phyloP scores from a whole-genome alignment of 2,888 invertebrate genomes.

The Amorpha juglandis region DNA sequence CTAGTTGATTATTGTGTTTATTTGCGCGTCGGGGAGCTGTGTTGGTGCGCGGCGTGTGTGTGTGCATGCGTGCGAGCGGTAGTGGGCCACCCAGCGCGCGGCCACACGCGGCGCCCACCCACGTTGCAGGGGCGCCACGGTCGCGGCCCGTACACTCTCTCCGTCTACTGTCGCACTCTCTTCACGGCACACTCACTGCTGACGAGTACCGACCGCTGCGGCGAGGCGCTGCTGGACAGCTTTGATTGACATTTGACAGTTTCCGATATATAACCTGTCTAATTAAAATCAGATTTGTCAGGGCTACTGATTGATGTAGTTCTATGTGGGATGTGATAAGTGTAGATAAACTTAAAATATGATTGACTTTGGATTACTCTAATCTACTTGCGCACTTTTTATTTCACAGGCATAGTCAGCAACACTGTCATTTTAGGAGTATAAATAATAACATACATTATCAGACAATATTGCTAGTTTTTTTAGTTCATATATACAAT shows the following conservation, averaged over 20 bases:
- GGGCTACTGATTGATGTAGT: slow-evolving; percentile 35
- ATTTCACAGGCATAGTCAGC: neutral
- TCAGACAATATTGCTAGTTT: neutral
- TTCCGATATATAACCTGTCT: slow-evolving; percentile 36
- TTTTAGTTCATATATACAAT: neutral
- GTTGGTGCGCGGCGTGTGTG: slow-evolving; percentile 57
- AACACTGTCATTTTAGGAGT: neutral
- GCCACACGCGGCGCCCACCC: slow-evolving; percentile 83
- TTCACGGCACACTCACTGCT: slow-evolving; percentile 40
- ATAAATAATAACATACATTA: neutral
- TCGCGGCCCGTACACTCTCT: slow-evolving; percentile 62
- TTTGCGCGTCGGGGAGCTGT: slow-evolving; percentile 74
- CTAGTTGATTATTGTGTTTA: slow-evolving; percentile 83
- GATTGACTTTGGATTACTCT: neutral
- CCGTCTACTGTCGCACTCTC: slow-evolving; percentile 39
- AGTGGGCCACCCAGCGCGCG: slow-evolving; percentile 81
- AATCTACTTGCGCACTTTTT: neutral
- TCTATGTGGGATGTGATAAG: neutral
- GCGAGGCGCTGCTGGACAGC: slow-evolving; percentile 39
- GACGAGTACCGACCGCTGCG: slow-evolving; percentile 33
- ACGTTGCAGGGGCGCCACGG: slow-evolving; percentile 75
- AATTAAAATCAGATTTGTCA: slow-evolving; percentile 52
- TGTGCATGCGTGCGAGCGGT: slow-evolving; percentile 71
- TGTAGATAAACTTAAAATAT: slow-evolving; percentile 13
- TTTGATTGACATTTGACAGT: slow-evolving; percentile 70